These are phyloP conservation scores for Pangasius macronema DNA, from an alignment of 2,797 vertebrate species.

Conservation along the genomic window DNA sequence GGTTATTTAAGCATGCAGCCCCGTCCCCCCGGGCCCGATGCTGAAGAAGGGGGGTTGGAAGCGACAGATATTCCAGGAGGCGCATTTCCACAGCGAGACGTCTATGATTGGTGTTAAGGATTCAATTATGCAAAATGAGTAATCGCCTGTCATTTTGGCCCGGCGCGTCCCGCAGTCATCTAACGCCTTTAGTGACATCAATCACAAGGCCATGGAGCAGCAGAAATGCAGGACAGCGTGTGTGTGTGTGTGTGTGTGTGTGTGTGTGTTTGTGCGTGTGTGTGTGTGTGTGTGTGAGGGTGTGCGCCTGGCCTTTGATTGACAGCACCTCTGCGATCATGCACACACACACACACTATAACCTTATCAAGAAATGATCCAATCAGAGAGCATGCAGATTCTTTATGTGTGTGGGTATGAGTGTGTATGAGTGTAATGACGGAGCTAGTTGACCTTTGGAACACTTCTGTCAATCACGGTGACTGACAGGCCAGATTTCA, in stretches of 20 bases:
- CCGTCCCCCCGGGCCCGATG: constrained; percentile 31
- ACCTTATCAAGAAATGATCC: constrained; percentile 45
- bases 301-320: constrained; percentile 34
- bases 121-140: constrained; percentile 81
- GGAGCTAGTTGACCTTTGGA: constrained; percentile 36
- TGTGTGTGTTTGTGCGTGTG: constrained; percentile 29
- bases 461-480: constrained; percentile 38
- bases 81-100: constrained; percentile 54
- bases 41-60: constrained; percentile 44
- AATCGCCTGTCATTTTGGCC: constrained; percentile 78
- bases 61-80: constrained; percentile 40
- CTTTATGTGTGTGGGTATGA: constrained; percentile 18
- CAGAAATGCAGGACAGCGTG: constrained; percentile 20
- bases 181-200: constrained; percentile 75
- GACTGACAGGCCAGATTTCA: constrained; percentile 46
- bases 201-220: constrained; percentile 60
- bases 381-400: constrained; percentile 30
- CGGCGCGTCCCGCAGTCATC: constrained; percentile 77
- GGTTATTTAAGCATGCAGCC: constrained; percentile 39
- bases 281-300: neutral
- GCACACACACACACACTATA: neutral
- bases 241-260: constrained; percentile 9
- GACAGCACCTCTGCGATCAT: constrained; percentile 33
- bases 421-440: constrained; percentile 35
- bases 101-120: constrained; percentile 79